Conservation (phyloP, 1,140 invertebrate genomes). For the Steinernema khuongi region DNA sequence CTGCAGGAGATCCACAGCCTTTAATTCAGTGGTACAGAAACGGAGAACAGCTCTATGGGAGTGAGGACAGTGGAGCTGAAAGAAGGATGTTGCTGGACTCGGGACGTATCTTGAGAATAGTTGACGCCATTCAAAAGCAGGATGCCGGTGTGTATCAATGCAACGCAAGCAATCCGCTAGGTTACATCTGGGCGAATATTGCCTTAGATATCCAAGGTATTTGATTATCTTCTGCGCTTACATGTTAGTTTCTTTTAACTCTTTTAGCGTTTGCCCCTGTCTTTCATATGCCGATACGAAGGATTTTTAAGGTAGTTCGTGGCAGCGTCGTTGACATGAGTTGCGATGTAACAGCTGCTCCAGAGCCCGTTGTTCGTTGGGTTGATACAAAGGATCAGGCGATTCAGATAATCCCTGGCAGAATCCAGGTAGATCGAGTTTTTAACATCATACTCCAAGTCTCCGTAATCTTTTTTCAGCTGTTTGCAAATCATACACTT, state of each 20-base stretch:
- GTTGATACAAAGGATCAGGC: conserved; percentile 62
- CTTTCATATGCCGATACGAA: conserved; percentile 48
- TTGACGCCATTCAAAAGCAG: conserved; percentile 71
- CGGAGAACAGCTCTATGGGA: conserved; percentile 65
- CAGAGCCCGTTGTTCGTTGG: conserved; percentile 90
- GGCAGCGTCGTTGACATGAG: conserved; percentile 70
- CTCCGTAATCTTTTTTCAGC: conserved; percentile 63
- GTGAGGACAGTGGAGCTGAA: background rate
- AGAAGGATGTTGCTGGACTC: conserved; percentile 46
- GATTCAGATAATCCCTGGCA: conserved; percentile 47
- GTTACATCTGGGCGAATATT: conserved; percentile 95
- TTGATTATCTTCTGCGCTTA: conserved; percentile 2
- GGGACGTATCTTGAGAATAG: conserved; percentile 64
- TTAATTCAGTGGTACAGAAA: conserved; percentile 94
- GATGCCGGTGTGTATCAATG: conserved; percentile 97
- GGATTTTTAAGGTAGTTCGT: conserved; percentile 52
- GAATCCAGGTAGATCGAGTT: conserved; percentile 44
- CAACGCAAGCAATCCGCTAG: conserved; percentile 94
- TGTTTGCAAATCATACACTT: conserved; percentile 73
- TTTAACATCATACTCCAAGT: background rate
- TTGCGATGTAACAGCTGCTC: conserved; percentile 90
- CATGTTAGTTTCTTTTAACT: background rate
- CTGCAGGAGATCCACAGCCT: conserved; percentile 78
- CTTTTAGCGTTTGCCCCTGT: conserved; percentile 48
- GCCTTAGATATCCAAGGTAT: conserved; percentile 87